Base-by-base conservation (phyloP, 2,888 invertebrate species). In the Nymphalis urticae region DNA sequence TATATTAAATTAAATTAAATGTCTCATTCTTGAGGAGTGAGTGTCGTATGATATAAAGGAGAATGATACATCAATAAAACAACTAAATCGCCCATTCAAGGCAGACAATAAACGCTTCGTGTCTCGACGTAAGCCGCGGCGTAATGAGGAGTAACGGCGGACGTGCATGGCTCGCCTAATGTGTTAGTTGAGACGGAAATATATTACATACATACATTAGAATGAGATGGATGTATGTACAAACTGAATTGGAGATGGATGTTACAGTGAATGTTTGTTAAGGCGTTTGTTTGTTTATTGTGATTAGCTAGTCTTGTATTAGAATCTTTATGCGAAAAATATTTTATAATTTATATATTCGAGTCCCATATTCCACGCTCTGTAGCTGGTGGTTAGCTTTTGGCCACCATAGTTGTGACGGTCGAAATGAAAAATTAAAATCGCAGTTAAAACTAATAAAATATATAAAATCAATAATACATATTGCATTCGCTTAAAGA, bases 101-200 rank as follows among this genome's bases (percentile, higher is more conserved):
- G 77, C 82, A 83, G 81, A 86, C 84, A 81, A 85, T 85, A 87
- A 88, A 82, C 82, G 81, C 82, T 66, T 68, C 75, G 75, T 77
- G 75, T 73, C 75, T 73, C 76, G 73, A 78, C 75, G 81, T 86
- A 87, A 88, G 85, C 84, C 79, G 74, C 71, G 79, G 76, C 78
- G 81, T 92, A 92, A 92, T 92, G 90, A 90, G 88, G 84, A 92
- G 82, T 85, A 89, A 92, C 90, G 88, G 82, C 79, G 75, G 73
- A 82, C 91, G 90, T 91, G 92, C 81, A 82, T 84, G 75, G 88
- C 79, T 78, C 80, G 80, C 85, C 82, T 89, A 88, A 90, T 87
- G 81, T 76, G 73, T 62, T 60, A 72, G 80, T 83, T 50, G 82
- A 69, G 83, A 85, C 51, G 66, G 68, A 65, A 50, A 77, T 73